Conservation (phyloP, 2,113 vertebrate species). For the Rhegmatorhina hoffmannsi region DNA sequence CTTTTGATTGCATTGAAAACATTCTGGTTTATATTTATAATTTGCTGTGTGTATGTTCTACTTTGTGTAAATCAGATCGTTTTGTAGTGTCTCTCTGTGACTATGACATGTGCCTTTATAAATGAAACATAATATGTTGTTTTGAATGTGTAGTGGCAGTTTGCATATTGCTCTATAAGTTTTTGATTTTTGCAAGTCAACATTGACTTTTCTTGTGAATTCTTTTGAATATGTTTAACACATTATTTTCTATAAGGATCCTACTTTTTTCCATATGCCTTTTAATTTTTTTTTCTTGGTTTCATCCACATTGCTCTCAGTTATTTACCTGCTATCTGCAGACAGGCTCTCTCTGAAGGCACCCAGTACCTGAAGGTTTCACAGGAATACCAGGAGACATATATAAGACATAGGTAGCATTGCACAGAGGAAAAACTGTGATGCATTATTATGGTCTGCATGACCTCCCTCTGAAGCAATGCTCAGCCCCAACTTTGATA, state of each 20-base stretch:
- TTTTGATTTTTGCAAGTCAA: neutral
- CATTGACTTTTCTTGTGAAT: neutral
- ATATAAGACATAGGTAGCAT: neutral
- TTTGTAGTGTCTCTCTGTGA: constrained; percentile 1
- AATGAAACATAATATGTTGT: constrained; percentile 45
- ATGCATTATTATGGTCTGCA: constrained; percentile 47
- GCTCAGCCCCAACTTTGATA: constrained; percentile 37
- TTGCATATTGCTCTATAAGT: neutral
- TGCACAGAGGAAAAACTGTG: neutral
- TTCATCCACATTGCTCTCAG: neutral
- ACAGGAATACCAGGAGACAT: neutral
- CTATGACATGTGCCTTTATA: constrained; percentile 13
- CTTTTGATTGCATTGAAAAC: neutral
- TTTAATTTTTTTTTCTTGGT: neutral
- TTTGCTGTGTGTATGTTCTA: neutral
- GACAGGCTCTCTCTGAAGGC: neutral
- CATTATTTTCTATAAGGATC: neutral
- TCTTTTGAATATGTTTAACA: neutral
- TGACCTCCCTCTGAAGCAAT: constrained; percentile 54
- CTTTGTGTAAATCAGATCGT: constrained; percentile 9
- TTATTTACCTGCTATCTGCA: neutral
- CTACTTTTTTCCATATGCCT: neutral
- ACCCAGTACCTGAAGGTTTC: neutral
- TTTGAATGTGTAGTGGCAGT: neutral
- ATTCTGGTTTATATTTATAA: constrained; percentile 8